Conservation (phyloP, 2,888 invertebrate genomes). For the Trichogramma dendrolimi region DNA sequence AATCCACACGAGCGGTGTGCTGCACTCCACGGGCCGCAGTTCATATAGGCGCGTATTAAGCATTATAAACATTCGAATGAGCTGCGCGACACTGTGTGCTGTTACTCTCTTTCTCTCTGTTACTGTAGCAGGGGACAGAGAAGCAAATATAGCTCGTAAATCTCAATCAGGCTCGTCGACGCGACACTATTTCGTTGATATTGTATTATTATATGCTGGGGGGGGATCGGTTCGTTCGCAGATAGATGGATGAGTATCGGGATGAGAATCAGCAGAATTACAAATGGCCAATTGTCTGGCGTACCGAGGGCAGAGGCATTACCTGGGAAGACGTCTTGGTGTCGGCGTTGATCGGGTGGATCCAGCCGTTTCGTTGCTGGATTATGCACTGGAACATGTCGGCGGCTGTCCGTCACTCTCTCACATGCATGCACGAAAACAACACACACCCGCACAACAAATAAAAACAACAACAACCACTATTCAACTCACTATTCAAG, state of each 20-base stretch:
- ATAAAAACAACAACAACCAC: too few species aligned
- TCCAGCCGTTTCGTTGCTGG: slow-evolving; percentile 75
- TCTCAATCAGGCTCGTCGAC: not conserved
- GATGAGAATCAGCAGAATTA: not conserved
- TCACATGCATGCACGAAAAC: not conserved
- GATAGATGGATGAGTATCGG: too few species aligned
- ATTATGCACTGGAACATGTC: slow-evolving; percentile 79
- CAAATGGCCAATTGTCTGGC: not conserved
- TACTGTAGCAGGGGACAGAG: too few species aligned
- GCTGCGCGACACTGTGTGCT: too few species aligned
- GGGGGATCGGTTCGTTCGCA: too few species aligned
- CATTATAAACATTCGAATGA: too few species aligned
- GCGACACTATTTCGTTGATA: not conserved
- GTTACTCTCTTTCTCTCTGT: too few species aligned
- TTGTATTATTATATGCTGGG: not conserved
- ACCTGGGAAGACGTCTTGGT: slow-evolving; percentile 74
- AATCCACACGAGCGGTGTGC: too few species aligned
- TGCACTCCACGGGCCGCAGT: too few species aligned
- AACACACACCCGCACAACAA: not conserved
- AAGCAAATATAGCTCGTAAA: not conserved
- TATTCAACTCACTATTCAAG: too few species aligned
- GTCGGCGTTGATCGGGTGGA: slow-evolving; percentile 66
- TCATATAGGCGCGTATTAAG: too few species aligned
- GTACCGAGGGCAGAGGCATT: slow-evolving; percentile 30
- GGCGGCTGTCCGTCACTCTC: slow-evolving; percentile 18